Conservation (phyloP, 1,140 invertebrate species). For the Chlorops oryzae region DNA sequence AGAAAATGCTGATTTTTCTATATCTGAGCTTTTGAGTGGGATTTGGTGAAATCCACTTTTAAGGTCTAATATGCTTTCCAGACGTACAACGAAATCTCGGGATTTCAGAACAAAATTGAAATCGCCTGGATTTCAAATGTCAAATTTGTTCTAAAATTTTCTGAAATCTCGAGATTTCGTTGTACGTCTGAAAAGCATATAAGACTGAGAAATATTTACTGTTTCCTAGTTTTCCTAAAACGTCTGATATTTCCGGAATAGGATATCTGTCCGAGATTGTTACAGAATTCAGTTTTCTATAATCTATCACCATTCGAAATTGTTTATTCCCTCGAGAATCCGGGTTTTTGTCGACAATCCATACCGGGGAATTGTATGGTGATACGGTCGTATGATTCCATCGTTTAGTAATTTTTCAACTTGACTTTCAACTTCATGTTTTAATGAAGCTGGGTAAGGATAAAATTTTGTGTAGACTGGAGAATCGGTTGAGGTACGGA, state of each 20-base stretch:
- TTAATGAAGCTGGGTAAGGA: not conserved
- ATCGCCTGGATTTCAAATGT: too few species aligned
- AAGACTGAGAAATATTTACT: constrained; percentile 44
- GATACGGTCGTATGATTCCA: constrained; percentile 6
- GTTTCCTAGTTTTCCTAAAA: constrained; percentile 45
- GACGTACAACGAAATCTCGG: too few species aligned
- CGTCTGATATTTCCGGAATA: constrained; percentile 50
- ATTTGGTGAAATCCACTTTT: constrained; percentile 51
- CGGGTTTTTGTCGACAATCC: constrained; percentile 4
- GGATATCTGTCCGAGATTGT: constrained; percentile 49
- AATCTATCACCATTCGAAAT: constrained; percentile 35
- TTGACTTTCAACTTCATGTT: not conserved
- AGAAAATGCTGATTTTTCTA: constrained; percentile 44
- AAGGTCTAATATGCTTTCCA: too few species aligned
- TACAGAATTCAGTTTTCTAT: constrained; percentile 29
- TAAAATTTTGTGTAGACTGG: constrained; percentile 12
- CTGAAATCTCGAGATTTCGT: too few species aligned
- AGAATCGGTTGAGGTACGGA: constrained; percentile 12
- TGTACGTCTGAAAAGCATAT: too few species aligned
- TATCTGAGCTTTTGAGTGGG: constrained; percentile 28
- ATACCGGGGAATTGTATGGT: constrained; percentile 9
- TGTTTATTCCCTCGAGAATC: constrained; percentile 23
- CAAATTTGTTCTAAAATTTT: too few species aligned
- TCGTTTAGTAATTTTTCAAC: not conserved
- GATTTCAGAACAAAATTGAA: too few species aligned